Conservation (phyloP, 2,113 vertebrate genomes). For the Acrocephalus arundinaceus region DNA sequence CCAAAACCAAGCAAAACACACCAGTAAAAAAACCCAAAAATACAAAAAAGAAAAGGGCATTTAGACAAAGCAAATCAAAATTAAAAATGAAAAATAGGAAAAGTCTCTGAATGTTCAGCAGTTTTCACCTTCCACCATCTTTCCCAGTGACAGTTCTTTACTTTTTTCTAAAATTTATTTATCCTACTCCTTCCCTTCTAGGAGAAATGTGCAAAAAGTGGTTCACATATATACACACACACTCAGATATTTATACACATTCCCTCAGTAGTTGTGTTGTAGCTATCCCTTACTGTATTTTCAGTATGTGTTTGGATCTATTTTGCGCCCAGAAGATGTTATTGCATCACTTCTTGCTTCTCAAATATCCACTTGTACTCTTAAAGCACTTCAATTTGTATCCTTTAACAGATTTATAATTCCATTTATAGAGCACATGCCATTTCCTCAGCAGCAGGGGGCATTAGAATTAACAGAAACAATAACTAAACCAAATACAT, state of each 20-base stretch:
- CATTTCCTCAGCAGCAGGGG: constrained; percentile 45
- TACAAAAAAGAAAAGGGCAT: not conserved
- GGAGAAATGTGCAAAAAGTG: not conserved
- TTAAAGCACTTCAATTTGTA: constrained; percentile 11
- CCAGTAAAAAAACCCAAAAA: not conserved
- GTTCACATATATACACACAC: not conserved
- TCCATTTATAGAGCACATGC: constrained; percentile 23
- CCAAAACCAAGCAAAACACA: not conserved
- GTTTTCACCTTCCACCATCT: not conserved
- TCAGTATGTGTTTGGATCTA: not conserved
- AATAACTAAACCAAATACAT: constrained; percentile 31
- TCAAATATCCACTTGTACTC: not conserved
- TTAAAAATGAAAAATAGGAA: not conserved
- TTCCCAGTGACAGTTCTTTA: not conserved
- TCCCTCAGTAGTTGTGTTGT: not conserved
- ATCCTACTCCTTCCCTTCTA: not conserved
- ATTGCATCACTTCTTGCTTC: not conserved
- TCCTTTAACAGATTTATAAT: constrained; percentile 1
- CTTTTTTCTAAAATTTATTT: not conserved
- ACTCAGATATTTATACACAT: not conserved
- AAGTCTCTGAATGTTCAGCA: not conserved
- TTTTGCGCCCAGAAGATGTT: not conserved
- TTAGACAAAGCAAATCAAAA: not conserved
- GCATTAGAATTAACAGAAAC: constrained; percentile 59
- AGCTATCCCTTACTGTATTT: not conserved